These are phyloP conservation scores for Apis florea DNA, from an alignment of 1,140 invertebrate species.

Conservation along the genomic window DNA sequence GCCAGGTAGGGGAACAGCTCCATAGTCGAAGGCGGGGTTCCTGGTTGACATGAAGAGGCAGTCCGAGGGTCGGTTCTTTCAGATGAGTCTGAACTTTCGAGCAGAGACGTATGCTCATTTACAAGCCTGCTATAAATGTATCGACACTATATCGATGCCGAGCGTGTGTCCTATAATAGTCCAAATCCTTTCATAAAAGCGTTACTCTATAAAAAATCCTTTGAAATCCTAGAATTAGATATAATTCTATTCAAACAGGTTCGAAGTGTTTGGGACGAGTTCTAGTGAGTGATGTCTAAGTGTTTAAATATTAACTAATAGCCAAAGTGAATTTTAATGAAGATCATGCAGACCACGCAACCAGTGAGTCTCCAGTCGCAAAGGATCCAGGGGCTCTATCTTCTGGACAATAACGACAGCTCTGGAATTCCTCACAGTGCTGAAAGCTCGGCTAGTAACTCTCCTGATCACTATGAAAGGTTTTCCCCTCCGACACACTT, in stretches of 20 bases:
- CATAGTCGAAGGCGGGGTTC: slow-evolving; percentile 36
- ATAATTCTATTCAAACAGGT: neutral
- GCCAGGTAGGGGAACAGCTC: slow-evolving; percentile 1
- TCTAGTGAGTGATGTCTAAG: neutral
- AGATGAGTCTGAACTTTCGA: slow-evolving; percentile 17
- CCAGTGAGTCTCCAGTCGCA: slow-evolving; percentile 45
- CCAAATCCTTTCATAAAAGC: no score
- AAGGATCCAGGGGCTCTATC: slow-evolving; percentile 46
- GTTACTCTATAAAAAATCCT: no score
- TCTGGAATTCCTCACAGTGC: slow-evolving; percentile 69
- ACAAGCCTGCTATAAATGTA: neutral
- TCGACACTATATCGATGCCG: neutral
- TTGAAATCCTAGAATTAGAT: neutral
- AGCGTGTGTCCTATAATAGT: no score
- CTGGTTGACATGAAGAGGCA: slow-evolving; percentile 27
- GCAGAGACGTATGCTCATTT: neutral
- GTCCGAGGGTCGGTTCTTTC: neutral
- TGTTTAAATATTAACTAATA: neutral
- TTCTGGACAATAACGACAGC: slow-evolving; percentile 51
- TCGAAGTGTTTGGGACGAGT: neutral
- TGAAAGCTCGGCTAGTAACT: slow-evolving; percentile 71
- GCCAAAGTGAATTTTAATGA: neutral
- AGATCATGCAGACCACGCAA: slow-evolving; percentile 62
- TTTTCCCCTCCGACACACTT: slow-evolving; percentile 70
- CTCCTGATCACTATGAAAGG: slow-evolving; percentile 68